Base-by-base conservation (phyloP, 2,113 vertebrate genomes). In the Etia nguti region DNA sequence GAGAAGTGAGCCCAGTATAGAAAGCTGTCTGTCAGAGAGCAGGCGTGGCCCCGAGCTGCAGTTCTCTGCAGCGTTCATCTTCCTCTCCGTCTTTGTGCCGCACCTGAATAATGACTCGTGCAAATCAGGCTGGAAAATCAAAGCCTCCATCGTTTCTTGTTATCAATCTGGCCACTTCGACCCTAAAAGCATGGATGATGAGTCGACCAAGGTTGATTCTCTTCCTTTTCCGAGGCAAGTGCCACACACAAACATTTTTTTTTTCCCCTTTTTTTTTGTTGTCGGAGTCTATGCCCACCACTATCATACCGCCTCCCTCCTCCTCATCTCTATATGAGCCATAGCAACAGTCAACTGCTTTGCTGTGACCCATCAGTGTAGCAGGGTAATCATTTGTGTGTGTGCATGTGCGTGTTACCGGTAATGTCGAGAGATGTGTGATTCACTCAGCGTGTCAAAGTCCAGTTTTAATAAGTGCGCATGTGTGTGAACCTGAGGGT, bases 141-240 rank as follows among this genome's bases (percentile, higher is more conserved):
- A 91, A 95, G 94, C 90, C 82, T 83, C n/a, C 83, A 92, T 94
- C 10, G 93, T 94, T 95, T 84, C 22, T 34, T 88, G 93, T 92
- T 92, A 95, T 95, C 91, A 89, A 86, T 91, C 89, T 26, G 22
- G 9, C 22, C 52, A 65, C 80, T 56, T 56, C 50, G 82, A 15
- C 83, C 24, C 70, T 50, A 83, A 90, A 86, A 65, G 68, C 57
- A 36, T 54, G 46, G 15, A 79, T 48, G 20, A 54, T 86, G 48
- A 81, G 41, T 70, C 68, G 65, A 62, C 46, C 52, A 62, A 46
- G 56, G 62, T 82, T 80, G 43, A 55, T 41, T 80, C 75, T 55
- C 48, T 82, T 65, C 46, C 50, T 20, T 89, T 73, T 50, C 34
- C 20, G 22, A 79, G 56, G 4, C 16, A 80, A 29, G 29, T n/a